Percentiles rank a stretch among this genome's conserved stretches.
phyloP scores from a whole-genome alignment of 2,113 vertebrate species.

The Callipepla squamata region DNA sequence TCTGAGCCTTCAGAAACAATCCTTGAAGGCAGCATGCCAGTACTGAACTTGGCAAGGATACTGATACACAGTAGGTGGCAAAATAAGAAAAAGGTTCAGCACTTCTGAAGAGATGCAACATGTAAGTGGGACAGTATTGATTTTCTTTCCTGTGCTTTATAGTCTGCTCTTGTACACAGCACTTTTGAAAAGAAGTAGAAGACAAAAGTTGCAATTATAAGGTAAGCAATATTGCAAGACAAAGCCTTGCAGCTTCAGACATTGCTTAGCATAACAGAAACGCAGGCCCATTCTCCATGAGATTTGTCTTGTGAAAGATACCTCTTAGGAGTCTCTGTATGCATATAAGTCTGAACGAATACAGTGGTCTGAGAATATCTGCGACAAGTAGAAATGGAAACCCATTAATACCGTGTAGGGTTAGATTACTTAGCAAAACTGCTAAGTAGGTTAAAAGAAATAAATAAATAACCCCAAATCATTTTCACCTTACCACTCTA shows the following conservation, averaged over 20 bases:
- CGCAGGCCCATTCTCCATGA: neutral
- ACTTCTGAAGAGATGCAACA: neutral
- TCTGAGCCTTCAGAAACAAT: neutral
- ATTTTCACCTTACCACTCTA: neutral
- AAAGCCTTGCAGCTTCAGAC: neutral
- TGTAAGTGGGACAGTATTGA: neutral
- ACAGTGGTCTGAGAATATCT: neutral
- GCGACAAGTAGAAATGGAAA: neutral
- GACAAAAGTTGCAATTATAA: neutral
- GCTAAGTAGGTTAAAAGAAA: neutral
- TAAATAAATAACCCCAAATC: neutral
- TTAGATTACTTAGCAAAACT: neutral
- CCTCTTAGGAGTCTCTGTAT: rapidly evolving
- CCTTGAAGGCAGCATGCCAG: neutral
- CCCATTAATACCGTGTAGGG: neutral
- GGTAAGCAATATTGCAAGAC: neutral
- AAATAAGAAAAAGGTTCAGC: neutral
- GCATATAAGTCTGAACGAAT: rapidly evolving
- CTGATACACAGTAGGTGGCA: neutral
- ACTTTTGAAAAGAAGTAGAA: neutral
- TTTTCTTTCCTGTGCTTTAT: neutral
- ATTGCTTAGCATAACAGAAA: neutral
- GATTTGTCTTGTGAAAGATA: neutral
- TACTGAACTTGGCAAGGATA: neutral
- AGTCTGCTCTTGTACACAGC: neutral